Conservation (phyloP, 1,140 invertebrate species). For the Plodia interpunctella region DNA sequence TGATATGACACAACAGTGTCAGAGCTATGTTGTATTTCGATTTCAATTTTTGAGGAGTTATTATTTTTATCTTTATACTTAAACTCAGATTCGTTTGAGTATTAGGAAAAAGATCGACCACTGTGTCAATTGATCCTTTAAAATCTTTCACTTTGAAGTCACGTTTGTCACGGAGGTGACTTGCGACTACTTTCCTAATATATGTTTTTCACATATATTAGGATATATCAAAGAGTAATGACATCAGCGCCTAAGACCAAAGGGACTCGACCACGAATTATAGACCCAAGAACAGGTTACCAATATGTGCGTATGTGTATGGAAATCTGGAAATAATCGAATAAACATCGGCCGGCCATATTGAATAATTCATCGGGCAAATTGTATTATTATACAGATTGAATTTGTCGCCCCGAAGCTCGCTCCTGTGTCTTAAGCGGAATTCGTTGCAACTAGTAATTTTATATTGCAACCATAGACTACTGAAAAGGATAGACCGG, state of each 20-base stretch:
- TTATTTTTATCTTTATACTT: no score
- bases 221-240: no score
- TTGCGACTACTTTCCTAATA: no score
- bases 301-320: constrained; percentile 44
- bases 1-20: no score
- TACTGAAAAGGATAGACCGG: not conserved
- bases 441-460: constrained; percentile 4
- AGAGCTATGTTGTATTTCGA: no score
- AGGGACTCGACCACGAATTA: constrained; percentile 10
- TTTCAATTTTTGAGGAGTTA: no score
- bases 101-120: no score
- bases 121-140: no score
- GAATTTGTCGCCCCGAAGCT: constrained; percentile 43
- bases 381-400: constrained; percentile 69
- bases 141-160: no score
- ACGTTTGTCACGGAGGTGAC: no score
- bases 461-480: not conserved
- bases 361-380: constrained; percentile 67
- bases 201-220: no score
- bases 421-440: constrained; percentile 21
- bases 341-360: constrained; percentile 51
- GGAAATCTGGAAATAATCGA: constrained; percentile 45
- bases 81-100: no score
- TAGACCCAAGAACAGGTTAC: constrained; percentile 32
- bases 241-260: not conserved